A percentile compares a stretch with the other conserved stretches of the same genome.
Conservation (phyloP, 1,140 invertebrate genomes). For the Drosophila sechellia region DNA sequence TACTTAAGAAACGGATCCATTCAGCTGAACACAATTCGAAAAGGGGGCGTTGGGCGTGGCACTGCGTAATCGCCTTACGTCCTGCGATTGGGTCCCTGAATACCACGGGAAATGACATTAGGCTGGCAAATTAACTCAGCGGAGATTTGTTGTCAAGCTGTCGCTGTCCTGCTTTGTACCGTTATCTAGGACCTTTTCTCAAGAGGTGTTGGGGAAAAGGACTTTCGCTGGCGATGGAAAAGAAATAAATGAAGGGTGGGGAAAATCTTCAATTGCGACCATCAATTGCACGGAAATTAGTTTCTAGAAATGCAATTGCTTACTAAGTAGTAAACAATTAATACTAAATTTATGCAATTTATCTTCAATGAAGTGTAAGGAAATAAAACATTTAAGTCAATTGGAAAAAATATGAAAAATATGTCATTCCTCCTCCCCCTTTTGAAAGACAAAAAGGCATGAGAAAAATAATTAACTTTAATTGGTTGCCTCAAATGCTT, state of each 20-base stretch:
- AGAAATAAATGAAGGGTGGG: slow-evolving; percentile 4
- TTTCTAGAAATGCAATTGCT: not conserved
- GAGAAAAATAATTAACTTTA: not conserved
- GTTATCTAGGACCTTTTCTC: slow-evolving; percentile 20
- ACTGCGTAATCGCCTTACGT: slow-evolving; percentile 67
- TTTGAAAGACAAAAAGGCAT: not conserved
- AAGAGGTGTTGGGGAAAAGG: slow-evolving; percentile 10
- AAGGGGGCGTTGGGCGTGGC: slow-evolving; percentile 8
- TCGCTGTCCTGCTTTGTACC: slow-evolving; percentile 29
- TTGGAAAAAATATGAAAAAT: not conserved
- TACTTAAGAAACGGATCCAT: slow-evolving; percentile 43
- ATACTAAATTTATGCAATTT: not conserved
- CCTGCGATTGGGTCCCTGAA: slow-evolving; percentile 34
- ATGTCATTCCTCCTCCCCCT: not conserved
- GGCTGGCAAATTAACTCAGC: slow-evolving; percentile 70
- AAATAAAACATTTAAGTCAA: not conserved
- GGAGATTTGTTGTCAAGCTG: slow-evolving; percentile 70
- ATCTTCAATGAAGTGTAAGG: not conserved
- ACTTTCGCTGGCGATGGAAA: not conserved
- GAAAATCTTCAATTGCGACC: slow-evolving; percentile 3
- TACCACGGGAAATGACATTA: slow-evolving; percentile 66
- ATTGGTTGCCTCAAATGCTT: not conserved
- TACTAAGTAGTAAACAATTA: not conserved
- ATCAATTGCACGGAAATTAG: slow-evolving; percentile 33
- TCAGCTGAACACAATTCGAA: slow-evolving; percentile 40